phyloP scores from a whole-genome alignment of 2,888 invertebrate genomes.

The Lomographa bimaculata region DNA sequence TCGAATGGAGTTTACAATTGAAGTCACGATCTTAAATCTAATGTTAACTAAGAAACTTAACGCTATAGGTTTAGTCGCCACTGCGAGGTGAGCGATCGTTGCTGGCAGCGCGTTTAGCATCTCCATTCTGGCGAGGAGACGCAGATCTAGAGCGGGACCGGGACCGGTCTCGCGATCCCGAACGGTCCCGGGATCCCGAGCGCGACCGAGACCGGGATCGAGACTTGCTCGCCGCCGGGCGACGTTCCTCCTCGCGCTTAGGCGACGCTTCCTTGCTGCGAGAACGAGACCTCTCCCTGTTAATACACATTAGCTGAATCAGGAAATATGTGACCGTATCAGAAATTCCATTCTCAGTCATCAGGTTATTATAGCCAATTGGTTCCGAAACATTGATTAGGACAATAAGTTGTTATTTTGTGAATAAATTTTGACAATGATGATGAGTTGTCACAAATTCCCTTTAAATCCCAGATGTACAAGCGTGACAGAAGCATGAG shows the following conservation, averaged over 20 bases:
- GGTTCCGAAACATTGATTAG: neutral
- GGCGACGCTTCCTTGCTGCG: conserved; percentile 85
- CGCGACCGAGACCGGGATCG: conserved; percentile 56
- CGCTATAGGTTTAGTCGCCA: conserved; percentile 53
- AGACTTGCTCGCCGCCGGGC: conserved; percentile 57
- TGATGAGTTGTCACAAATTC: conserved; percentile 13
- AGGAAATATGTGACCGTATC: conserved; percentile 5
- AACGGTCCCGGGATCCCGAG: conserved; percentile 56
- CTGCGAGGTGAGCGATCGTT: conserved; percentile 73
- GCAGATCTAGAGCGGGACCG: conserved; percentile 56
- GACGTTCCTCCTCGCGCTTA: conserved; percentile 69
- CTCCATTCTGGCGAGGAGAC: conserved; percentile 71
- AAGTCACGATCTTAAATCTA: conserved; percentile 46
- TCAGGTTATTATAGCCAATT: conserved; percentile 7
- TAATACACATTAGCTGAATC: conserved; percentile 12
- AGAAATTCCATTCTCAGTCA: neutral
- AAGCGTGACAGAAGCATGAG: conserved; percentile 11
- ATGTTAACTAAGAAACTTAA: conserved; percentile 33
- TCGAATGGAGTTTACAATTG: conserved; percentile 20
- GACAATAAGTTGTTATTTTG: too few relatives aligned
- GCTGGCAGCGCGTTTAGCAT: conserved; percentile 56
- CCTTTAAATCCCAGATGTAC: neutral
- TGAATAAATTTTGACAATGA: conserved; percentile 11
- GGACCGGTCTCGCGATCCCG: conserved; percentile 54
- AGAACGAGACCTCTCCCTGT: conserved; percentile 87